phyloP scores from a whole-genome alignment of 2,113 vertebrate genomes.

The Triplophysa tibetana region DNA sequence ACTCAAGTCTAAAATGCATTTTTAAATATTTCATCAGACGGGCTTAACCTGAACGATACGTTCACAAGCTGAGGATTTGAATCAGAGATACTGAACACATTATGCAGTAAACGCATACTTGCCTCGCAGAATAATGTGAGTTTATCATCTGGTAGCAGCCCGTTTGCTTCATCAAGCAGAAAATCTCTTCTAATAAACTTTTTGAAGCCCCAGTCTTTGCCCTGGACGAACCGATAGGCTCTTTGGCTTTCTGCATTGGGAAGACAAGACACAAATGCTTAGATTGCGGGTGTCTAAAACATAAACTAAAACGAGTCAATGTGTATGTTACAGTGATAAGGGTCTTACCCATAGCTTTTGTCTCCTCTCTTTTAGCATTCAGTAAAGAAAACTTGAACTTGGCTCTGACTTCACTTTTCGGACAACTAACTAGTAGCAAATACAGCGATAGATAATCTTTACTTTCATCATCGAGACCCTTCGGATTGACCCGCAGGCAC shows the following conservation, averaged over 20 bases:
- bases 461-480: constrained; percentile 98
- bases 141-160: constrained; percentile 96
- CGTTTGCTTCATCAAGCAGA: constrained; percentile 97
- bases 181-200: constrained; percentile 99
- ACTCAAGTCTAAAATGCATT: background rate
- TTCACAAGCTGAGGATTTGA: background rate
- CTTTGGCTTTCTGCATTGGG: constrained; percentile 93
- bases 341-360: constrained; percentile 97
- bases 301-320: no score
- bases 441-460: constrained; percentile 98
- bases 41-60: background rate
- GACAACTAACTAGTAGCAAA: constrained; percentile 98
- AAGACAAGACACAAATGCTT: background rate
- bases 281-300: background rate
- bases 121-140: constrained; percentile 98
- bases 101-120: constrained; percentile 52
- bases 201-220: constrained; percentile 99
- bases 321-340: no score
- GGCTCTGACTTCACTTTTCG: constrained; percentile 99
- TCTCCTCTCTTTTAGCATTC: constrained; percentile 97
- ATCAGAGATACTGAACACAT: background rate
- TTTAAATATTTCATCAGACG: background rate
- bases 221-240: constrained; percentile 99
- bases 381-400: constrained; percentile 99
- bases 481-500: constrained; percentile 98